Evolutionary conservation across 2,113 vertebrate species (phyloP).

Genomic region (Nansenia antarctica): DNA sequence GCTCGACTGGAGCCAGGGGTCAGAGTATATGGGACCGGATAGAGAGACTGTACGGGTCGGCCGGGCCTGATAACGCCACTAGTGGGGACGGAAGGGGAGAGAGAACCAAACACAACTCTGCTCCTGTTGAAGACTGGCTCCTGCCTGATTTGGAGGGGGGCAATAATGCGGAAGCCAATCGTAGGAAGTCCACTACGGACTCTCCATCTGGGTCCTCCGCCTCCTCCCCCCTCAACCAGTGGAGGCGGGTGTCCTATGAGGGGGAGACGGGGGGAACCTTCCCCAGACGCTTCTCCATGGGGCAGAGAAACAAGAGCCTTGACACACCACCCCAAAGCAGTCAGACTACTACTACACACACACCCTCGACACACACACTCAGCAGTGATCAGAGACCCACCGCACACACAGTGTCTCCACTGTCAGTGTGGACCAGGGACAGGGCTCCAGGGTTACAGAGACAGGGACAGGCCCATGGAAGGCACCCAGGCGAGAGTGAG

Average conservation of each 20-base stretch:
- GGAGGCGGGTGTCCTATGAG: constrained; percentile 13
- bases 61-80: constrained; percentile 23
- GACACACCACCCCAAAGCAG: background rate
- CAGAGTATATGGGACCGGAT: constrained; percentile 68
- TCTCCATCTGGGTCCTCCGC: background rate
- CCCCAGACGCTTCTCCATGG: constrained; percentile 43
- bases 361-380: background rate
- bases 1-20: constrained; percentile 40
- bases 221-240: background rate
- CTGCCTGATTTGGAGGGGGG: background rate
- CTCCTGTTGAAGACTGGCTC: constrained; percentile 15
- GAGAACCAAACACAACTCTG: constrained; percentile 28
- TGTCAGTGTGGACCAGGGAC: constrained; percentile 10
- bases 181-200: constrained; percentile 10
- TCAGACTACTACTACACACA: background rate
- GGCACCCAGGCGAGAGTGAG: constrained; percentile 10
- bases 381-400: background rate
- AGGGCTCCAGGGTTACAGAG: constrained; percentile 12
- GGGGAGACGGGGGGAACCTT: constrained; percentile 46
- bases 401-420: background rate
- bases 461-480: constrained; percentile 13
- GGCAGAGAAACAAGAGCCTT: constrained; percentile 27
- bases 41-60: constrained; percentile 60
- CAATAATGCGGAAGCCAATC: background rate
- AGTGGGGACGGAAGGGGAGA: background rate